Conservation (phyloP, 1,140 invertebrate genomes). For the Drosophila rhopaloa region DNA sequence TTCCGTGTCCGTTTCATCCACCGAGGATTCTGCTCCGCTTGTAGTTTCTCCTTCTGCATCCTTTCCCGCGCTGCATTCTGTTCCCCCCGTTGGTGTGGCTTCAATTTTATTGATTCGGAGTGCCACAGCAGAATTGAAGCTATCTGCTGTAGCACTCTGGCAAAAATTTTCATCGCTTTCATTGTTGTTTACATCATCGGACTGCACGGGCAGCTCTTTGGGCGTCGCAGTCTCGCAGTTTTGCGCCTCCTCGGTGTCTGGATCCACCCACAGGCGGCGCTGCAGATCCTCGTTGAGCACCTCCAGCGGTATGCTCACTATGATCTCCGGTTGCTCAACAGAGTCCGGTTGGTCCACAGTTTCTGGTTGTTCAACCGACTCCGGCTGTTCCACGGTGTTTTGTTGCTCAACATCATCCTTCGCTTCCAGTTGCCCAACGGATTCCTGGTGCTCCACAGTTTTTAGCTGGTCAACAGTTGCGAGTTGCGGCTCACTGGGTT, state of each 20-base stretch:
- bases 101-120: constrained; percentile 62
- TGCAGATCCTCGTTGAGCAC: constrained; percentile 54
- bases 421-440: constrained; percentile 7
- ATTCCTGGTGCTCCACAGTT: background rate
- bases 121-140: constrained; percentile 79
- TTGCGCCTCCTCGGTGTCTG: background rate
- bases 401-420: no score
- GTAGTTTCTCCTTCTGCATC: no score
- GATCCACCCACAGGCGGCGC: constrained; percentile 39
- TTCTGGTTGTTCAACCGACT: background rate
- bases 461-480: background rate
- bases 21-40: no score
- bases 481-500: constrained; percentile 15
- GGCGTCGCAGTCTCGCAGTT: background rate
- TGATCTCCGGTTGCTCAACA: constrained; percentile 34
- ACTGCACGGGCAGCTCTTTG: constrained; percentile 17
- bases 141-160: constrained; percentile 79
- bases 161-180: constrained; percentile 73
- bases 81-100: constrained; percentile 38
- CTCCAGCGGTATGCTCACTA: constrained; percentile 67
- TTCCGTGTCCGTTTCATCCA: background rate
- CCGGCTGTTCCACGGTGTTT: background rate
- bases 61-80: background rate
- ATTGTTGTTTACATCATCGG: constrained; percentile 70
- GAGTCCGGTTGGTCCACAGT: background rate